Conservation (phyloP, 2,113 vertebrate species). For the Kryptolebias marmoratus region DNA sequence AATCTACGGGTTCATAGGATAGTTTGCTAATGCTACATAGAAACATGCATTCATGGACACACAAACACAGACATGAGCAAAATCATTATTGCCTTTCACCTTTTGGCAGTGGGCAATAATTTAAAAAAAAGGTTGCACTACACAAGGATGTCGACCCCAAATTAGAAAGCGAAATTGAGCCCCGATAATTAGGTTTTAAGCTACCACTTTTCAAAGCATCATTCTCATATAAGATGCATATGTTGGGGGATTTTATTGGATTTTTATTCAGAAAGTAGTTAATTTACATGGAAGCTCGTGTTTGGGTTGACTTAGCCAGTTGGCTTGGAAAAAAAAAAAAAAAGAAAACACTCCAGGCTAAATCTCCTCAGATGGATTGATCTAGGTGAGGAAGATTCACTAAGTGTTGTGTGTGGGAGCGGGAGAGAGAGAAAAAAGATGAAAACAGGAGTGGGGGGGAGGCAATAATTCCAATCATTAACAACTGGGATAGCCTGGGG, state of each 20-base stretch:
- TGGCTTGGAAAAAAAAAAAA: constrained; percentile 55
- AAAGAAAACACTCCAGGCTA: constrained; percentile 63
- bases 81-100: too few relatives aligned
- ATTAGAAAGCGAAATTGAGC: constrained; percentile 37
- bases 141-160: constrained; percentile 22
- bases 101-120: background rate
- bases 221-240: constrained; percentile 44
- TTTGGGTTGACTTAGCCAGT: constrained; percentile 60
- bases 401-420: constrained; percentile 20
- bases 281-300: constrained; percentile 69
- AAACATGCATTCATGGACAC: too few relatives aligned
- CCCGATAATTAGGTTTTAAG: constrained; percentile 58
- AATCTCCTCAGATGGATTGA: constrained; percentile 78
- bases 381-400: constrained; percentile 66
- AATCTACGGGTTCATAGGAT: too few relatives aligned
- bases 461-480: constrained; percentile 81
- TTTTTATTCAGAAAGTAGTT: constrained; percentile 44
- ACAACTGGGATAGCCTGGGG: constrained; percentile 73
- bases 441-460: constrained; percentile 47
- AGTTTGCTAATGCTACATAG: too few relatives aligned
- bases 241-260: constrained; percentile 62
- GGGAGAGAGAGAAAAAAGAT: background rate
- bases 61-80: too few relatives aligned
- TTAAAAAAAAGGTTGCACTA: background rate
- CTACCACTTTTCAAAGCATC: constrained; percentile 47